Conservation (phyloP, 2,888 invertebrate species). For the Pinctada fucata region DNA sequence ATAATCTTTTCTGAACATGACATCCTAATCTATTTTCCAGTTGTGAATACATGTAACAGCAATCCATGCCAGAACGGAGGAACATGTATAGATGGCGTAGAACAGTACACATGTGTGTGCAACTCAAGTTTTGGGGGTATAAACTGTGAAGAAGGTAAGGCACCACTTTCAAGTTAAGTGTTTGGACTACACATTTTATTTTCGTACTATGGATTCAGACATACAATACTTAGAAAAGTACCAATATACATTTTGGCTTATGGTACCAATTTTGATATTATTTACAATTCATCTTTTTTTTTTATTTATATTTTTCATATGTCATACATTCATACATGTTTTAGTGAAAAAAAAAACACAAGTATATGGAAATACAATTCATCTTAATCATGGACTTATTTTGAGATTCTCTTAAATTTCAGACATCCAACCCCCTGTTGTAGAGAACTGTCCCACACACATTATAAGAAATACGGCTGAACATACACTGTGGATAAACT, state of each 20-base stretch:
- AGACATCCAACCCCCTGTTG: constrained; percentile 54
- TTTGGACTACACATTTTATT: not conserved
- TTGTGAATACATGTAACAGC: constrained; percentile 25
- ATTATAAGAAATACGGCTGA: constrained; percentile 30
- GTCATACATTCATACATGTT: no score
- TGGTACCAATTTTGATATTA: no score
- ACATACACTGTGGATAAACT: constrained; percentile 30
- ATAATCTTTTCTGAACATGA: no score
- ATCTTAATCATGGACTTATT: no score
- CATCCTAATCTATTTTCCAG: constrained; percentile 30
- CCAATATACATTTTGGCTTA: no score
- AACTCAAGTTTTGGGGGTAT: constrained; percentile 22
- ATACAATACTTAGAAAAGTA: no score
- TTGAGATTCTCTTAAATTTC: constrained; percentile 2
- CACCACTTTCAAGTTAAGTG: not conserved
- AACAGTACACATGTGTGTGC: constrained; percentile 30
- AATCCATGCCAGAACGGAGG: constrained; percentile 34
- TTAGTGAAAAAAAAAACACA: no score
- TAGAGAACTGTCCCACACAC: constrained; percentile 35
- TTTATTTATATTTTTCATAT: no score
- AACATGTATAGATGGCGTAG: constrained; percentile 25
- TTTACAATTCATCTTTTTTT: no score
- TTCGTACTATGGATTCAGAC: no score
- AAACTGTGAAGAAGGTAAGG: constrained; percentile 36
- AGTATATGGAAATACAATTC: no score